Percentiles rank a stretch among this genome's conserved stretches.
These are phyloP conservation scores for Peromyscus californicus DNA, from an alignment of 2,113 vertebrate genomes.

Conservation along the genomic window DNA sequence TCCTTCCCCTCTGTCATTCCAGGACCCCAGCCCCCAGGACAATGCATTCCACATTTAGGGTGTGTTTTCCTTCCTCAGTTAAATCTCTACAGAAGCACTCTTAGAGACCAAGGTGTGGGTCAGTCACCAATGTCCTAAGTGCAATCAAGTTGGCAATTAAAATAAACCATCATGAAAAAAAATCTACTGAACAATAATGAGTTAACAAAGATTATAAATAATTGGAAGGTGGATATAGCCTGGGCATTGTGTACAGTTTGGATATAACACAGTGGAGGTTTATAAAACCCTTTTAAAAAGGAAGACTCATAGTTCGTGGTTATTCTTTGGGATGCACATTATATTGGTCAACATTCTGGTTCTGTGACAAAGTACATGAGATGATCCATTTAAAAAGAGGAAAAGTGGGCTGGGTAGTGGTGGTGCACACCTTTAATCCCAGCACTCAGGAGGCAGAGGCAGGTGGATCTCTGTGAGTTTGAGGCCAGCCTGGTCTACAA, in stretches of 20 bases:
- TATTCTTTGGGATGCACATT: not conserved
- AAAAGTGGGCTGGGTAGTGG: too few relatives aligned
- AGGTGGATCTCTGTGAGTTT: too few relatives aligned
- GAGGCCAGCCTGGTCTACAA: too few relatives aligned
- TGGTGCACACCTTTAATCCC: too few relatives aligned
- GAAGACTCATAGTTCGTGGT: not conserved
- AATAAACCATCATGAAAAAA: not conserved
- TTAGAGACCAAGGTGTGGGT: not conserved
- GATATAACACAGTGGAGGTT: not conserved
- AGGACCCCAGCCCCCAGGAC: not conserved
- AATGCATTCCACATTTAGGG: not conserved
- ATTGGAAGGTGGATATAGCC: not conserved
- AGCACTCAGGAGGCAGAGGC: too few relatives aligned
- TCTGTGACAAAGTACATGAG: not conserved
- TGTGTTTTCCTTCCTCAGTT: not conserved
- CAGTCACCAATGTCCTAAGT: not conserved
- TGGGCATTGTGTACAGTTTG: not conserved
- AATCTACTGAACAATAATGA: not conserved
- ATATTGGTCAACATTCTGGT: not conserved
- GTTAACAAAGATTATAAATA: conserved; percentile 1
- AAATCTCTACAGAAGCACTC: not conserved
- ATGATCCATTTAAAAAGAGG: not conserved
- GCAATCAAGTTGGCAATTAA: not conserved
- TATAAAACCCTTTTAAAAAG: not conserved
- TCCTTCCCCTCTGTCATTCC: not conserved